A percentile compares a stretch with the other conserved stretches of the same genome.
Conservation (phyloP, 2,113 vertebrate genomes). For the Spheniscus mendiculus region DNA sequence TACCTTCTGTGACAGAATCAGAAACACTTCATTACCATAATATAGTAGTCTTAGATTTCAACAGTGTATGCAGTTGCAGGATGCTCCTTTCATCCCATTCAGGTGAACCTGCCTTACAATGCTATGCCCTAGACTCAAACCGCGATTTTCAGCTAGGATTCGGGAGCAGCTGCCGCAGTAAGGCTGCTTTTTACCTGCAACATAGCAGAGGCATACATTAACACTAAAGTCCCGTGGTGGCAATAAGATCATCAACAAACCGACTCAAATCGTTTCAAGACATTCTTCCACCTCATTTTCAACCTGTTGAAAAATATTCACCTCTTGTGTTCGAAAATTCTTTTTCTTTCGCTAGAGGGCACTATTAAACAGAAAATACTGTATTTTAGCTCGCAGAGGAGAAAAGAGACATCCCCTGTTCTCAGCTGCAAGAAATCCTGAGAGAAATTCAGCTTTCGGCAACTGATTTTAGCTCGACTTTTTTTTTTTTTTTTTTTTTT, state of each 20-base stretch:
- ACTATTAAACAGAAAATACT: slow-evolving; percentile 65
- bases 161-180: not conserved
- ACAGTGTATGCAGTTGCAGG: not conserved
- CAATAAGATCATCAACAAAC: not conserved
- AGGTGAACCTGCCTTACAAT: not conserved
- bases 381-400: not conserved
- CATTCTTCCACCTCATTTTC: slow-evolving; percentile 6
- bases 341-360: slow-evolving; percentile 65
- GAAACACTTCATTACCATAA: not conserved
- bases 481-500: not conserved
- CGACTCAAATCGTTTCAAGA: not conserved
- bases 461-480: slow-evolving; percentile 49
- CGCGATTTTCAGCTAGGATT: not conserved
- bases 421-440: not conserved
- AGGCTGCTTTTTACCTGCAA: not conserved
- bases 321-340: not conserved
- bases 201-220: not conserved
- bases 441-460: slow-evolving; percentile 65
- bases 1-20: not conserved
- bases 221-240: not conserved
- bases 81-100: not conserved
- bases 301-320: not conserved
- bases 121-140: not conserved
- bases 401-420: not conserved
- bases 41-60: not conserved